A percentile compares a stretch with the other conserved stretches of the same genome.
Evolutionary conservation across 2,888 invertebrate genomes (phyloP).

Genomic region (Pristionchus exspectatus): DNA sequence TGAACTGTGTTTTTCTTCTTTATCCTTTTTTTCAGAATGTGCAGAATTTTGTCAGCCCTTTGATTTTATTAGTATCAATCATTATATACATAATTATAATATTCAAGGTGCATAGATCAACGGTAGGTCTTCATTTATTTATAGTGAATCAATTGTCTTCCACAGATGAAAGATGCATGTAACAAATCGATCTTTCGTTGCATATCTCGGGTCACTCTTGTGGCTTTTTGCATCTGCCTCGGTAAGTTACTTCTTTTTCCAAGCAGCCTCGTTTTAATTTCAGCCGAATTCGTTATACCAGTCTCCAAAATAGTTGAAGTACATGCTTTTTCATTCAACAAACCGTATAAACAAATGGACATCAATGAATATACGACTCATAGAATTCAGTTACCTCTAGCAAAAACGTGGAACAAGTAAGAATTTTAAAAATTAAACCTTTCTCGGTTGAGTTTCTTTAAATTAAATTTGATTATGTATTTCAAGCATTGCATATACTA

Average conservation of each 20-base stretch:
- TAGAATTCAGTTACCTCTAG: no score
- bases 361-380: no score
- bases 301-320: not conserved
- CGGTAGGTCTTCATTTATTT: not conserved
- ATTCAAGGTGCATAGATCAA: not conserved
- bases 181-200: not conserved
- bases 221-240: not conserved
- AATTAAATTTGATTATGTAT: not conserved
- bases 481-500: not conserved
- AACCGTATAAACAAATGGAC: no score
- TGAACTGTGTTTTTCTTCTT: not conserved
- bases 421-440: no score
- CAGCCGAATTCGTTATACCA: not conserved
- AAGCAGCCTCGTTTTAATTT: not conserved
- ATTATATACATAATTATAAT: not conserved
- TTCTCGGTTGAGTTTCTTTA: no score
- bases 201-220: not conserved
- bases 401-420: not conserved
- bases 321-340: no score
- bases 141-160: not conserved
- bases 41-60: not conserved
- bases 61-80: not conserved
- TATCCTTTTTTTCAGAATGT: not conserved
- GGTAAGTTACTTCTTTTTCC: not conserved
- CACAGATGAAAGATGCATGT: not conserved